Evolutionary conservation across 2,797 vertebrate genomes (phyloP), one percentile per base, ranked within the genome.

Genomic region (Spondyliosoma cantharus): DNA sequence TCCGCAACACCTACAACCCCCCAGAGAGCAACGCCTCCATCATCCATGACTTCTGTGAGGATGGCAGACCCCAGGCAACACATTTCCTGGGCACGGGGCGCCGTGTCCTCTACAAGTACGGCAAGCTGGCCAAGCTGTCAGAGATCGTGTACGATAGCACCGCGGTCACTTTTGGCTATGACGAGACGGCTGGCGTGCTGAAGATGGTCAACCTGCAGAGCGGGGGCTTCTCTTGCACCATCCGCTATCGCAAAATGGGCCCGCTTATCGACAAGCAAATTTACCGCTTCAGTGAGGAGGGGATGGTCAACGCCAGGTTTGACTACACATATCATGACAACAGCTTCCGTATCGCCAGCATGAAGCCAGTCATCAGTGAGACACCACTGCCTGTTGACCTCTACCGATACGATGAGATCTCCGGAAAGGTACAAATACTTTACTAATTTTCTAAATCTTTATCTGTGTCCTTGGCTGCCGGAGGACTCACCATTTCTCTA

Each of bases 121-220:
- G 98, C 61, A 99, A 99, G 79, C 96, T 99, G 17, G 97, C 97
- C 19, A 99, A 99, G 93, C 92, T 99, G 60, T 96, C 97, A 0
- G 98, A 99, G 90, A 96, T 99, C 0, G 94, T 99, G 85, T 99
- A 99, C 2, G 98, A 99, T 94, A 97, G 97, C 87, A 99, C 98
- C 0, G 97, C 96, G 0, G 96, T 99, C 82, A 98, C 97, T n/a
- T 99, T 99, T 13, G 97, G 98, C 4, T 99, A 99, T 0, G 98
- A 99, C 2, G 98, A 99, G 94, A 98, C 97, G 1, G 96, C 98
- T 0, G 97, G 98, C 0, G 97, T 99, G 72, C 94, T 99, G 69
- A 99, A 99, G 93, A 98, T 99, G 98, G 97, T 99, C 86, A 99
- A 96, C 89, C 95, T 99, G 83, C 98, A 99, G 90, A 99, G 96